phyloP scores from a whole-genome alignment of 37 sponge, comb jelly and placozoan genomes.

The Agelas oroides region DNA sequence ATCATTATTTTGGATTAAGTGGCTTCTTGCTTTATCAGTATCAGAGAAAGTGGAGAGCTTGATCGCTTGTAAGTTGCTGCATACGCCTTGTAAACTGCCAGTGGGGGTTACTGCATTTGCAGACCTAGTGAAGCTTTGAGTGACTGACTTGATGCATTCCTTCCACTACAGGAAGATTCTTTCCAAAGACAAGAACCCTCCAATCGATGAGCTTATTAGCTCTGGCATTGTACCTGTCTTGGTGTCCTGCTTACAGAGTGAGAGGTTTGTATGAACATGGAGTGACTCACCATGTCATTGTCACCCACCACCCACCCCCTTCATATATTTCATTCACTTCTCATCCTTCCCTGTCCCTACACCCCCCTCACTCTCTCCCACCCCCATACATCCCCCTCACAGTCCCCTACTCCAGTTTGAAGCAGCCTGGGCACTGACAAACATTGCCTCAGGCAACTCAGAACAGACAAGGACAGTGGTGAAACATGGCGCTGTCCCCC shows the following conservation, averaged over 20 bases:
- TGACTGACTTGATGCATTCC: too few species aligned
- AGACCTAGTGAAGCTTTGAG: too few species aligned
- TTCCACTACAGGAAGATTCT: conserved; percentile 72
- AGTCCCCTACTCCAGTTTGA: conserved; percentile 94
- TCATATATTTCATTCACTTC: not conserved
- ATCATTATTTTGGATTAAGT: too few species aligned
- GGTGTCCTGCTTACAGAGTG: conserved; percentile 64
- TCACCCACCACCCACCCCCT: not conserved
- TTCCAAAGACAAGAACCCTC: conserved; percentile 87
- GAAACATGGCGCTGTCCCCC: conserved; percentile 84
- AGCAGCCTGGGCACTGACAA: conserved; percentile 97
- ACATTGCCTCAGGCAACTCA: conserved; percentile 94
- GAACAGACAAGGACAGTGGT: conserved; percentile 92
- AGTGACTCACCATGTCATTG: not conserved
- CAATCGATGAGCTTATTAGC: conserved; percentile 82
- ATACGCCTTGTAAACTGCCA: too few species aligned
- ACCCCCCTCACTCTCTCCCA: not conserved
- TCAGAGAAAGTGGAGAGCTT: too few species aligned
- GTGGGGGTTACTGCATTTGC: too few species aligned
- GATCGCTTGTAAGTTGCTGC: too few species aligned
- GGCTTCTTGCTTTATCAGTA: too few species aligned
- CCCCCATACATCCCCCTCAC: not conserved
- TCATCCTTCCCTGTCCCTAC: not conserved
- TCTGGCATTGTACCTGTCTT: conserved; percentile 87
- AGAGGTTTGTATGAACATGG: conserved; percentile 38